Percentiles rank a stretch among this genome's conserved stretches.
These are phyloP conservation scores for Dermatemys mawii DNA, from an alignment of 2,113 vertebrate species.

Conservation along the genomic window DNA sequence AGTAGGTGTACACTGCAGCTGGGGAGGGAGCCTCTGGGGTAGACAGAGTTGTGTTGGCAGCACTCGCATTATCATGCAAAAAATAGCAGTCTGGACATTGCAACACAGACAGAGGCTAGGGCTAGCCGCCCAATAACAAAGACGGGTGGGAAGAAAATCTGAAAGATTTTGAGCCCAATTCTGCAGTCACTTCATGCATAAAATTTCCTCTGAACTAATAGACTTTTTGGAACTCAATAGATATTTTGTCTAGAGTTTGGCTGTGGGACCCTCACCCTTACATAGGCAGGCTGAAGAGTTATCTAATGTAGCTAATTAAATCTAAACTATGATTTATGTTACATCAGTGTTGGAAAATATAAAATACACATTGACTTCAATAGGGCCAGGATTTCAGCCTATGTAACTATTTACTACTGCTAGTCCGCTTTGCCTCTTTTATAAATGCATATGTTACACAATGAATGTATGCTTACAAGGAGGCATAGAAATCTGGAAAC, in stretches of 20 bases:
- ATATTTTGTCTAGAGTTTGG: background rate
- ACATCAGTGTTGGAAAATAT: background rate
- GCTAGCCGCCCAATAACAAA: background rate
- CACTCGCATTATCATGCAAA: background rate
- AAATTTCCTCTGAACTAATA: background rate
- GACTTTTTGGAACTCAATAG: background rate
- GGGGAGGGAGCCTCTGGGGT: background rate
- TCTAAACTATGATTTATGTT: background rate
- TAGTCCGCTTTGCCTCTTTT: background rate
- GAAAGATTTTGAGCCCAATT: background rate
- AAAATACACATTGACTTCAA: background rate
- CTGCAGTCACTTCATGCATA: accelerated
- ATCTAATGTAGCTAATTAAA: background rate
- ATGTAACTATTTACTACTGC: background rate
- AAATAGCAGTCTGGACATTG: background rate
- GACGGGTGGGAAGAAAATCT: background rate
- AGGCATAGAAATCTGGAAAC: background rate
- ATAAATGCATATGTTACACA: background rate
- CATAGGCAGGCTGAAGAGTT: background rate
- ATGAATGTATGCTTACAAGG: background rate
- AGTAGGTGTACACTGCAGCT: background rate
- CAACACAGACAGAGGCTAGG: background rate
- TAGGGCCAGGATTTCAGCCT: background rate
- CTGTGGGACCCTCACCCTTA: background rate
- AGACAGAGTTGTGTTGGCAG: background rate